These are phyloP conservation scores for Gephyroberyx darwinii DNA, from an alignment of 2,797 vertebrate genomes.

Conservation along the genomic window DNA sequence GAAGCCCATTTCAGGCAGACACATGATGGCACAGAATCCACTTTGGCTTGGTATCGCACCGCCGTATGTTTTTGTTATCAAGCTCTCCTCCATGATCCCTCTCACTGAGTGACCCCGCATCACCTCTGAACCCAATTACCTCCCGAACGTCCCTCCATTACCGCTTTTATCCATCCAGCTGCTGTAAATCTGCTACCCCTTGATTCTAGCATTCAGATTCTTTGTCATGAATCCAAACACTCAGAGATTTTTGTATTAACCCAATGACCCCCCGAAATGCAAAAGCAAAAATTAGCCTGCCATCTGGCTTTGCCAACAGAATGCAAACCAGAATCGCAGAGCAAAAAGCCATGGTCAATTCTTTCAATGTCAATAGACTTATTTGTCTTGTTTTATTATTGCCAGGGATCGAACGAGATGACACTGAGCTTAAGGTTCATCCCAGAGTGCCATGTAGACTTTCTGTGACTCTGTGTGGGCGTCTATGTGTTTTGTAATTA, in stretches of 20 bases:
- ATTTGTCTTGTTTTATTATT: neutral
- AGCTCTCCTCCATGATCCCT: neutral
- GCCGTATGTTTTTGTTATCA: neutral
- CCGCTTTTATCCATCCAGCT: conserved; percentile 4
- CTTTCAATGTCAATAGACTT: neutral
- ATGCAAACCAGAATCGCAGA: neutral
- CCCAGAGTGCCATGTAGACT: neutral
- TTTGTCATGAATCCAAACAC: neutral
- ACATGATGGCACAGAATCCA: neutral
- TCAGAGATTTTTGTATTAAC: neutral
- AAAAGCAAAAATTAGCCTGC: neutral
- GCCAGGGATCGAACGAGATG: neutral
- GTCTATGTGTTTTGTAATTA: too few species aligned
- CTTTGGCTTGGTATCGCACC: neutral
- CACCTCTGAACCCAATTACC: conserved; percentile 19
- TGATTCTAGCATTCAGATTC: neutral
- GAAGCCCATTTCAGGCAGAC: too few species aligned
- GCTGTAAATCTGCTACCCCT: neutral
- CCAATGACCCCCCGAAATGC: conserved; percentile 5
- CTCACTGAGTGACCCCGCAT: neutral
- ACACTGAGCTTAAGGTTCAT: conserved; percentile 1
- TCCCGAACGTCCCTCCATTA: conserved; percentile 1
- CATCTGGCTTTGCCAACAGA: conserved; percentile 10
- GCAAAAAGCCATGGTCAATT: neutral
- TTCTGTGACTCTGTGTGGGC: neutral